Evolutionary conservation across 2,113 vertebrate species (phyloP).

Genomic region (Centrocercus urophasianus): DNA sequence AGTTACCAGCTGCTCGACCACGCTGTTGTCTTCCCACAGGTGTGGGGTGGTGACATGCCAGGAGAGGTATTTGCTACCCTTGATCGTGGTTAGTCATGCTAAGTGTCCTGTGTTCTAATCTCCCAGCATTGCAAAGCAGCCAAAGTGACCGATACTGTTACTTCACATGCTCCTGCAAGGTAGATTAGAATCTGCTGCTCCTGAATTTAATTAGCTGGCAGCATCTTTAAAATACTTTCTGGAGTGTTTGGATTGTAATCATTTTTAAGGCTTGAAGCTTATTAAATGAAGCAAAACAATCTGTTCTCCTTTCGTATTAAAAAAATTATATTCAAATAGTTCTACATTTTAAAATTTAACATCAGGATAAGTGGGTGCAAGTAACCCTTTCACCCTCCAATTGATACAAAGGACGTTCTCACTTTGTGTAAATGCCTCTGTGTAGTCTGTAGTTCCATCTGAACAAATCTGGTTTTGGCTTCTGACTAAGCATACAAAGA

Average conservation of each 20-base stretch:
- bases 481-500: constrained; percentile 21
- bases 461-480: constrained; percentile 4
- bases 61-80: background rate
- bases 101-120: background rate
- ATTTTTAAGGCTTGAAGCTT: background rate
- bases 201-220: background rate
- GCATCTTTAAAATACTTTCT: background rate
- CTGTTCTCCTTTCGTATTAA: background rate
- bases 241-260: background rate
- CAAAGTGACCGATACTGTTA: background rate
- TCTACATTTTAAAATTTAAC: constrained; percentile 30
- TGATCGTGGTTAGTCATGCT: background rate
- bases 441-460: constrained; percentile 26
- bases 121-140: background rate
- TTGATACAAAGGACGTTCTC: constrained; percentile 28
- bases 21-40: background rate
- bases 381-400: background rate
- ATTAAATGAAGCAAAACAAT: background rate
- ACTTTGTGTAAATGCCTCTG: background rate
- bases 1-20: background rate
- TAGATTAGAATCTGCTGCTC: background rate
- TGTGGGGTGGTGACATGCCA: background rate
- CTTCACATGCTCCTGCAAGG: background rate
- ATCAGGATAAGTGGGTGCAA: background rate
- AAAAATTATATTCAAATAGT: constrained; percentile 2